Conservation (phyloP, 92 coral and sea anemone species). For the Zoanthus gigantus region DNA sequence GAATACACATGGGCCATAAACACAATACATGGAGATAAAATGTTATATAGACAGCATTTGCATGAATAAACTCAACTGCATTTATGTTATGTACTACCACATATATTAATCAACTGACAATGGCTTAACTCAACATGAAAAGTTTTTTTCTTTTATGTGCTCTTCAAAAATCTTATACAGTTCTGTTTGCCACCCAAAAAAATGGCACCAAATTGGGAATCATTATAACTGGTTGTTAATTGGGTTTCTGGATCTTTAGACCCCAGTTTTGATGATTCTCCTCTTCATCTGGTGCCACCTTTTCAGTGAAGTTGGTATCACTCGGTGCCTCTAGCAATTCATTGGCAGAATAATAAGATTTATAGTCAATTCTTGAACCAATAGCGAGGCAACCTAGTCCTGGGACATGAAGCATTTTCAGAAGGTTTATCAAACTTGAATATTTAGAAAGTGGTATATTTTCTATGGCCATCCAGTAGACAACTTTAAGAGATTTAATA, state of each 20-base stretch:
- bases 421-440: slow-evolving; percentile 7
- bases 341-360: not conserved
- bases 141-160: not conserved
- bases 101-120: not conserved
- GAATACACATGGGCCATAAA: no score
- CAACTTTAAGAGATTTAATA: slow-evolving; percentile 56
- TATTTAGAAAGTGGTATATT: slow-evolving; percentile 28
- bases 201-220: not conserved
- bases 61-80: not conserved
- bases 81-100: not conserved
- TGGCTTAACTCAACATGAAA: not conserved
- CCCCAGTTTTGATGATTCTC: no score
- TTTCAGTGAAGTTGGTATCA: not conserved
- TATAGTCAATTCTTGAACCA: not conserved
- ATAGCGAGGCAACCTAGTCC: not conserved
- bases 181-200: not conserved
- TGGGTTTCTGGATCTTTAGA: no score
- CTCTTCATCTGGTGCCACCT: no score
- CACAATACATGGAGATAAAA: no score
- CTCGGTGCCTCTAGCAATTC: no score
- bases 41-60: no score
- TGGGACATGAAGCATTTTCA: not conserved
- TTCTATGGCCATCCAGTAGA: slow-evolving; percentile 60
- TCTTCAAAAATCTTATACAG: not conserved
- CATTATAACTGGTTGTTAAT: not conserved